Conservation (phyloP, 2,888 invertebrate genomes). For the Drosophila cognata region DNA sequence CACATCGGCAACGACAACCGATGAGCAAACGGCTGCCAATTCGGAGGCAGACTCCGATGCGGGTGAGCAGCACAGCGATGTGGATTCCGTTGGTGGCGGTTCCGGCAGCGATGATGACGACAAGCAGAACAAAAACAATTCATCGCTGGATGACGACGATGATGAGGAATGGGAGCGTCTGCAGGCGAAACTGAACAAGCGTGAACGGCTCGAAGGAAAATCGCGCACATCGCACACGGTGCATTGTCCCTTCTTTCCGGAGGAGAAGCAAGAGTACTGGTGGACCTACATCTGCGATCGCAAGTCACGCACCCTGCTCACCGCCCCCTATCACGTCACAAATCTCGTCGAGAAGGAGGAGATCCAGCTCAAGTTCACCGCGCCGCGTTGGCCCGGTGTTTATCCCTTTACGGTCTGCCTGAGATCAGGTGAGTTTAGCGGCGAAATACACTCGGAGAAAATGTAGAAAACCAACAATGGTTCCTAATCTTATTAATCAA, state of each 20-base stretch:
- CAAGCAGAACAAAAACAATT: conserved; percentile 87
- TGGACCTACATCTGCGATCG: conserved; percentile 99
- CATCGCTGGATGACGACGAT: conserved; percentile 87
- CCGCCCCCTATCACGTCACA: conserved; percentile 97
- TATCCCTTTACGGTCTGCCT: conserved; percentile 97
- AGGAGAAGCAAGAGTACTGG: conserved; percentile 99
- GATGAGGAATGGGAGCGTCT: conserved; percentile 97
- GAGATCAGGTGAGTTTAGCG: conserved; percentile 88
- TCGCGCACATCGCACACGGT: conserved; percentile 98
- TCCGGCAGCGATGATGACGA: conserved; percentile 87
- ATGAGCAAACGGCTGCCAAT: conserved; percentile 77
- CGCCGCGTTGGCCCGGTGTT: conserved; percentile 96
- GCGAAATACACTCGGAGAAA: not conserved
- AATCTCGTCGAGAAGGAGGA: conserved; percentile 95
- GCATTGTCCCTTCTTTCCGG: conserved; percentile 98
- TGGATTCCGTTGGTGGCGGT: conserved; percentile 85
- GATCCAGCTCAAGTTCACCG: conserved; percentile 97
- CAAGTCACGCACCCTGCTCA: conserved; percentile 95
- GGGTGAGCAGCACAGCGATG: conserved; percentile 85
- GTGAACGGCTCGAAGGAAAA: conserved; percentile 96
- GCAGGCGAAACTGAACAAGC: conserved; percentile 93
- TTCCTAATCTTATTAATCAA: not conserved
- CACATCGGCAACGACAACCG: conserved; percentile 41
- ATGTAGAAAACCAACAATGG: not conserved
- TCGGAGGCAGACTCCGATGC: conserved; percentile 85